Evolutionary conservation across 2,888 invertebrate species (phyloP).

Genomic region (Ypsolopha scabrella): DNA sequence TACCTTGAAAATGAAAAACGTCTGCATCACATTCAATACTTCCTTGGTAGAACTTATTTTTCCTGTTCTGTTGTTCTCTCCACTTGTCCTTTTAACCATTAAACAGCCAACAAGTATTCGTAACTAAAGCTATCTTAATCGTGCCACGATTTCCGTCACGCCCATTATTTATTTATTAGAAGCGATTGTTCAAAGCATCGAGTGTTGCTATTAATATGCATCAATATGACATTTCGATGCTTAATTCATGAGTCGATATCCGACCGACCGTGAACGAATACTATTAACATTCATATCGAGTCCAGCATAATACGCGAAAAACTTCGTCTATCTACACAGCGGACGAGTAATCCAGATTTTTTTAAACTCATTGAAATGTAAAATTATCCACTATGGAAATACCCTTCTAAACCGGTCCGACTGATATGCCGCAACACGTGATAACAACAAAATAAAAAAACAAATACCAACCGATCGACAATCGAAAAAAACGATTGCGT

Average conservation of each 20-base stretch:
- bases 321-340: background rate
- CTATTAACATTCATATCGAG: too few species aligned
- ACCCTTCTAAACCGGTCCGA: constrained; percentile 28
- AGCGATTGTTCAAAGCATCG: too few species aligned
- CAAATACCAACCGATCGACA: constrained; percentile 8
- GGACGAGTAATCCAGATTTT: too few species aligned
- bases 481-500: constrained; percentile 7
- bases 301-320: background rate
- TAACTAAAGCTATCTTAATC: too few species aligned
- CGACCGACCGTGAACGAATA: constrained; percentile 1
- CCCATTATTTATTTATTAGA: too few species aligned
- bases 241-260: constrained; percentile 3
- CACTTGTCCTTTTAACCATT: too few species aligned
- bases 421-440: constrained; percentile 4
- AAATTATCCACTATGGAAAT: constrained; percentile 9
- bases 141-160: too few species aligned
- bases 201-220: constrained; percentile 1
- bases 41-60: too few species aligned
- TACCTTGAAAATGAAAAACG: too few species aligned
- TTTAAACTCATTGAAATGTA: background rate
- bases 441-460: constrained; percentile 7
- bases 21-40: too few species aligned
- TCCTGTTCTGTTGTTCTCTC: too few species aligned
- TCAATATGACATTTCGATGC: constrained; percentile 1
- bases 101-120: too few species aligned